These are phyloP conservation scores for Lordiphosa clarofinis DNA, from an alignment of 1,140 invertebrate genomes.

Conservation along the genomic window DNA sequence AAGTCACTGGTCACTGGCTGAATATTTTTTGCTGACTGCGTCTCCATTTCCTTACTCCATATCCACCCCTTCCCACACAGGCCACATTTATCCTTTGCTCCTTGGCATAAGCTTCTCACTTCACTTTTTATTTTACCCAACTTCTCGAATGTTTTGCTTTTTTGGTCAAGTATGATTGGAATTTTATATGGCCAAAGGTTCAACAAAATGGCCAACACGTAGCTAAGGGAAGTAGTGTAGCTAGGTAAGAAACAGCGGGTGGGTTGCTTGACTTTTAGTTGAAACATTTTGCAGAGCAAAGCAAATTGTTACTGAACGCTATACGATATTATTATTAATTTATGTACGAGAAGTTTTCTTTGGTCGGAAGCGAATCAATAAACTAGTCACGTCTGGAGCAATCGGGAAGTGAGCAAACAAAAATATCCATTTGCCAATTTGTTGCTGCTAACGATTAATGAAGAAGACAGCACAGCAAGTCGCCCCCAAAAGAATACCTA, in stretches of 20 bases:
- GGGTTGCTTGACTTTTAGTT: conserved; percentile 63
- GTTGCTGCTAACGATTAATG: conserved; percentile 42
- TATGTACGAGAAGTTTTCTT: conserved; percentile 37
- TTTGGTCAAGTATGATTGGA: conserved; percentile 75
- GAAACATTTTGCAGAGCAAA: conserved; percentile 69
- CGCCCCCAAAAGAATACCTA: conserved; percentile 47
- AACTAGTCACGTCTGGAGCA: conserved; percentile 65
- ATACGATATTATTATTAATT: conserved; percentile 71
- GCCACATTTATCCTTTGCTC: no score
- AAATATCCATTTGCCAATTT: conserved; percentile 69
- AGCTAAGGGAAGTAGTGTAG: conserved; percentile 7
- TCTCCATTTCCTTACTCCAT: conserved; percentile 3
- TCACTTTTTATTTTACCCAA: conserved; percentile 50
- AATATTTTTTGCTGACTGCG: conserved; percentile 61
- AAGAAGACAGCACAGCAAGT: conserved; percentile 7
- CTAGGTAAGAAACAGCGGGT: conserved; percentile 14
- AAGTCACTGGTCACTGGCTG: conserved; percentile 32
- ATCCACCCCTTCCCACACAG: not conserved
- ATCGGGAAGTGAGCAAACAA: conserved; percentile 57
- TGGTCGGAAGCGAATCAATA: conserved; percentile 53
- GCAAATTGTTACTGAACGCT: conserved; percentile 71
- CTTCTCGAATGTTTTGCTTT: conserved; percentile 74
- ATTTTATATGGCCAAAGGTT: conserved; percentile 71
- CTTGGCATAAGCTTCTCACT: conserved; percentile 63
- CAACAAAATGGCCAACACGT: conserved; percentile 66